Base-by-base conservation (phyloP, 2,888 invertebrate species). In the Nebria salina region DNA sequence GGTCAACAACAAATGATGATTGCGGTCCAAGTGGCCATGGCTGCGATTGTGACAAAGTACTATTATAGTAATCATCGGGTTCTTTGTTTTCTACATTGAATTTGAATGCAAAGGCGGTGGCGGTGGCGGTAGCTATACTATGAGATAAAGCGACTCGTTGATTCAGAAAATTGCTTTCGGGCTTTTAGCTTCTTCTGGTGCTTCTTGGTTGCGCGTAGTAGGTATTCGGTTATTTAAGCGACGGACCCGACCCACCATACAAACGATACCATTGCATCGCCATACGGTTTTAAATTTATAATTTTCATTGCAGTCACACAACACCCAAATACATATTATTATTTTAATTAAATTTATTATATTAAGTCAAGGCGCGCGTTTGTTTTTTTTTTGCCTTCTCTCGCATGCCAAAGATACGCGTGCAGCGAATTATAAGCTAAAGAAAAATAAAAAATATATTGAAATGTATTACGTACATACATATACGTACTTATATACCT, bases 141-240 rank as follows among this genome's bases (percentile, higher is more conserved):
- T 25, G 79, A 79, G 79, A 79, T 79, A 79, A 79, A 79, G 75
- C 79, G 79, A 79, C 68, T 66, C 79, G 79, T 66, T 79, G 79
- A 79, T 75, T 79, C 75, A 70, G 79, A 79, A 79, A 79, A 79
- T 79, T 79, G 79, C 79, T 79, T 79, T 79, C 75, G 79, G 79
- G 79, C 79, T 74, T 79, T 79, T 79, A 79, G 75, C 68, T 42
- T 26, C 54, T 11, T 54, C 54, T 54, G 8, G 2, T 54, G 11
- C 54, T 54, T 3, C 13, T 54, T 34, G 34, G 54, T 54, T 54
- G 54, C 54, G 11, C 54, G 13, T 54, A 54, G 20, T 20, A 20
- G 20, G 20, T 7, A 54, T 8, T 11, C 54, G 8, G 54, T 54
- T 54, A 54, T 54, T 54, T 54, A 54, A 54, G 13, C 54, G 54